phyloP scores from a whole-genome alignment of 2,888 invertebrate genomes.

The Halictus quadricinctus region DNA sequence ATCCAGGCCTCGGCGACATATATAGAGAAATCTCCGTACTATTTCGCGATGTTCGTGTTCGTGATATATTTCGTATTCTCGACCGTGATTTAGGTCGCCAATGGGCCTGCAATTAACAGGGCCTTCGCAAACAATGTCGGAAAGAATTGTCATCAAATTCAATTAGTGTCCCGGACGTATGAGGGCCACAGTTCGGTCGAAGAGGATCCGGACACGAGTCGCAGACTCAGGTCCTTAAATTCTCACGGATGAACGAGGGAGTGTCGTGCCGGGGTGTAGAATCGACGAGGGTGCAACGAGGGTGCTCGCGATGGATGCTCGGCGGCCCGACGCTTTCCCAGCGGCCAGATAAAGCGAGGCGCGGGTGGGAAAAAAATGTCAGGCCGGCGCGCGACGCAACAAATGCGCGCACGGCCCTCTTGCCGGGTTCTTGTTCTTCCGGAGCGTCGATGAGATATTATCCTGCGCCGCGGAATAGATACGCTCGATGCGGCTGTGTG shows the following conservation, averaged over 20 bases:
- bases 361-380: not conserved
- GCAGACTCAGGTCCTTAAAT: constrained; percentile 59
- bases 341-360: constrained; percentile 30
- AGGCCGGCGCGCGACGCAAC: constrained; percentile 25
- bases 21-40: no score
- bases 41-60: no score
- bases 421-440: constrained; percentile 12
- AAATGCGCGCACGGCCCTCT: constrained; percentile 49
- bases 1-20: no score
- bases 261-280: constrained; percentile 8
- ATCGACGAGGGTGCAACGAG: constrained; percentile 19
- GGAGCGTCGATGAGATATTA: constrained; percentile 60
- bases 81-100: no score
- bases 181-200: not conserved
- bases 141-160: no score
- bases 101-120: no score
- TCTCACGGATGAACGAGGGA: constrained; percentile 54
- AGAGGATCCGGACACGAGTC: not conserved
- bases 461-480: constrained; percentile 48
- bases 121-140: no score
- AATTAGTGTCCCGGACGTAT: not conserved
- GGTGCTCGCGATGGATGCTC: constrained; percentile 44
- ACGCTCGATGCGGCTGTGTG: constrained; percentile 34
- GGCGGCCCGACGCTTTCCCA: constrained; percentile 44
- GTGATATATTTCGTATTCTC: no score